These are phyloP conservation scores for Lasioglossum vierecki DNA, from an alignment of 2,888 invertebrate genomes.

Conservation along the genomic window DNA sequence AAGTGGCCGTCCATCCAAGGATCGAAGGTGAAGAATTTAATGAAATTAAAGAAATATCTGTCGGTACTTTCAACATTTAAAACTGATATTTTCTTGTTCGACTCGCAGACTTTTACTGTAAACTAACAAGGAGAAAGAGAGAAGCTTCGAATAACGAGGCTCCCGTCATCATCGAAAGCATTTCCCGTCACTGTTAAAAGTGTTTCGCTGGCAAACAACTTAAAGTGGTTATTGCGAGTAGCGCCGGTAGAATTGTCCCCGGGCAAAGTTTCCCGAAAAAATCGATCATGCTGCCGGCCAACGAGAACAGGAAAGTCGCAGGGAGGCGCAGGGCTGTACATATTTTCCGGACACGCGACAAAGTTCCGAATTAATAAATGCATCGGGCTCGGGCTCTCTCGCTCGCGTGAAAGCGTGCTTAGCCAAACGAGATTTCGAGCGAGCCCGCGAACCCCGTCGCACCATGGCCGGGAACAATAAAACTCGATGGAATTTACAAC, in stretches of 20 bases:
- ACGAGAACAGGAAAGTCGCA: background rate
- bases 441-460: background rate
- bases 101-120: too few species aligned
- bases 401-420: slow-evolving; percentile 11
- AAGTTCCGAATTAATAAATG: slow-evolving; percentile 9
- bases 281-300: background rate
- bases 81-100: too few species aligned
- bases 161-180: too few species aligned
- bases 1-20: too few species aligned
- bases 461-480: slow-evolving; percentile 58
- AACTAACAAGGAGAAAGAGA: too few species aligned
- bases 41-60: too few species aligned
- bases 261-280: background rate
- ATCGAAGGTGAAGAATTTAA: too few species aligned
- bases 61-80: too few species aligned
- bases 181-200: too few species aligned
- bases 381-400: background rate
- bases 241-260: background rate
- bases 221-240: background rate
- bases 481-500: slow-evolving; percentile 72
- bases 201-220: too few species aligned
- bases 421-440: slow-evolving; percentile 18
- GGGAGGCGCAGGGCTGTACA: background rate
- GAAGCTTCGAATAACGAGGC: too few species aligned
- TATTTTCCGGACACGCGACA: slow-evolving; percentile 3